Conservation (phyloP, 2,888 invertebrate species). For the Corythucha ciliata region DNA sequence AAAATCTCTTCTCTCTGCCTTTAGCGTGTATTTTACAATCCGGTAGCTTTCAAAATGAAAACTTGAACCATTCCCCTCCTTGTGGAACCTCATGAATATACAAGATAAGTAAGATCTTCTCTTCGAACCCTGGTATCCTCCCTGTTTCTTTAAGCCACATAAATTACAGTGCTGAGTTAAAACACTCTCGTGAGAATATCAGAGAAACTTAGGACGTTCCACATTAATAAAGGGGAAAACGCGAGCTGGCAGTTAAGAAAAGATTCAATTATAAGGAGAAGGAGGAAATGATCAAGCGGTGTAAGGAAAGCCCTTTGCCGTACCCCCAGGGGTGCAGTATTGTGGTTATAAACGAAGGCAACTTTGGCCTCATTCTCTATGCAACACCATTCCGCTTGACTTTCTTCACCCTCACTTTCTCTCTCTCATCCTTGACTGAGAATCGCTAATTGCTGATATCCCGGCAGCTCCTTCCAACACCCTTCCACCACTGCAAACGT, state of each 20-base stretch:
- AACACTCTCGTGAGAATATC: background rate
- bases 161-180: too few relatives aligned
- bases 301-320: background rate
- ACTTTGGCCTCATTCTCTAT: conserved; percentile 7
- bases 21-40: too few relatives aligned
- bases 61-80: too few relatives aligned
- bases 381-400: conserved; percentile 4
- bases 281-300: conserved; percentile 10
- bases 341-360: conserved; percentile 13
- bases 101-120: too few relatives aligned
- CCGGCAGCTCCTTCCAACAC: too few relatives aligned
- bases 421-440: background rate
- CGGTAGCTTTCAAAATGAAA: too few relatives aligned
- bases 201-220: background rate
- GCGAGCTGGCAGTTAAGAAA: conserved; percentile 25
- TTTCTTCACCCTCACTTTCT: background rate
- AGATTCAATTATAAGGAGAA: conserved; percentile 32
- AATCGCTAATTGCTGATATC: too few relatives aligned
- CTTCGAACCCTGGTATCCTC: too few relatives aligned
- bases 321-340: conserved; percentile 22
- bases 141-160: too few relatives aligned
- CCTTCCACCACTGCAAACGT: too few relatives aligned
- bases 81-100: too few relatives aligned
- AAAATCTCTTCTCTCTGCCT: too few relatives aligned
- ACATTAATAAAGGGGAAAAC: conserved; percentile 8